Conservation (phyloP, 2,888 invertebrate genomes). For the Acrobasis suavella region DNA sequence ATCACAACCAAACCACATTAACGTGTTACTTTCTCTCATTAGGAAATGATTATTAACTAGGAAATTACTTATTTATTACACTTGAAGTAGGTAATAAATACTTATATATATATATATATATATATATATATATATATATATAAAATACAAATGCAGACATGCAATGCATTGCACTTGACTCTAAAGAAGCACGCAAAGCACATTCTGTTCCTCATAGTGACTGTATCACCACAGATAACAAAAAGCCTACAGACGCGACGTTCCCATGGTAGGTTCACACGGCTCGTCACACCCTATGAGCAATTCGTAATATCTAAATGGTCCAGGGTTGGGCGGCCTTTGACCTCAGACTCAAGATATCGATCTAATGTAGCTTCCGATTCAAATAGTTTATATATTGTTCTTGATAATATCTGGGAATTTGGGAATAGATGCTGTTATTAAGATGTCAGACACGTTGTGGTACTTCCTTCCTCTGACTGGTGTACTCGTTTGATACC, state of each 20-base stretch:
- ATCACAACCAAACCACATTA: too few species aligned
- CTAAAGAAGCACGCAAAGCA: conserved; percentile 7
- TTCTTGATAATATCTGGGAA: conserved; percentile 2
- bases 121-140: too few species aligned
- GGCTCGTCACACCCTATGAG: conserved; percentile 71
- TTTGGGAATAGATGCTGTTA: background rate
- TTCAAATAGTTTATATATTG: conserved; percentile 5
- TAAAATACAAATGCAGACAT: too few species aligned
- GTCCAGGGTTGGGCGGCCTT: conserved; percentile 59
- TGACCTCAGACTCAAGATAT: conserved; percentile 47
- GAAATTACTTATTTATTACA: too few species aligned
- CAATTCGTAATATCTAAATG: conserved; percentile 49
- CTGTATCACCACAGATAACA: conserved; percentile 15
- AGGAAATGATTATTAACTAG: too few species aligned
- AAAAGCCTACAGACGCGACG: conserved; percentile 36
- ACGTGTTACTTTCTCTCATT: too few species aligned
- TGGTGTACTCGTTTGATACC: too few species aligned
- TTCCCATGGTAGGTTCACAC: conserved; percentile 77
- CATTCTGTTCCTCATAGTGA: conserved; percentile 4
- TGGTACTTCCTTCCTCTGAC: background rate
- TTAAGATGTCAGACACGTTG: background rate
- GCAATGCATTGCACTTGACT: too few species aligned
- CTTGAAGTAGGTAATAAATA: too few species aligned
- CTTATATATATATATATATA: too few species aligned
- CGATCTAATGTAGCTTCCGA: conserved; percentile 17